A percentile compares a stretch with the other conserved stretches of the same genome.
Evolutionary conservation across 64 coral and sea anemone genomes (phyloP).

Genomic region (Stichodactyla mertensii): DNA sequence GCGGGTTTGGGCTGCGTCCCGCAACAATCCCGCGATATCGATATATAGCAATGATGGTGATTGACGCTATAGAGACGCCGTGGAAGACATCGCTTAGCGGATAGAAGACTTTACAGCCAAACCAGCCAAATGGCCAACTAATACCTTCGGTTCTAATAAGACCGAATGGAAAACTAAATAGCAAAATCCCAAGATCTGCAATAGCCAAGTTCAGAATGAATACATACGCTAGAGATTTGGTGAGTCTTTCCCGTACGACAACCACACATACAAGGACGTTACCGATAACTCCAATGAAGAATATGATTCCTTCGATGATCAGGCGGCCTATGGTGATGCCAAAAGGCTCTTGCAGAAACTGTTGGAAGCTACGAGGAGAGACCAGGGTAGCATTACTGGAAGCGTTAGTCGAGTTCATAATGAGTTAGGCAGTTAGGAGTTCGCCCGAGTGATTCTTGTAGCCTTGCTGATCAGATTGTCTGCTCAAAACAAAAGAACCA

Average conservation of each 20-base stretch:
- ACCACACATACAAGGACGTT: constrained; percentile 78
- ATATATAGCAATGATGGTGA: constrained; percentile 67
- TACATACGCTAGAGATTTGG: constrained; percentile 57
- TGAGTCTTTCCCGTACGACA: constrained; percentile 58
- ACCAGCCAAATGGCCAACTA: constrained; percentile 72
- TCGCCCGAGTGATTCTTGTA: not conserved
- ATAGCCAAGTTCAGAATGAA: constrained; percentile 73
- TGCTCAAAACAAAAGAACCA: not conserved
- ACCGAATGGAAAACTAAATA: constrained; percentile 74
- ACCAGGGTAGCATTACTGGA: not conserved
- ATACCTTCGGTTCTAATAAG: constrained; percentile 69
- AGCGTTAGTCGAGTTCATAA: constrained; percentile 6
- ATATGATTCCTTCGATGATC: constrained; percentile 51
- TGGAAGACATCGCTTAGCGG: constrained; percentile 84
- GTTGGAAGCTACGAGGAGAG: not conserved
- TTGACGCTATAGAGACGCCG: constrained; percentile 74
- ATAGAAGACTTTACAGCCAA: constrained; percentile 75
- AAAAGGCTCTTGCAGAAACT: constrained; percentile 64
- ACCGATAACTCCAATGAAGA: constrained; percentile 55
- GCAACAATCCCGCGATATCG: constrained; percentile 76
- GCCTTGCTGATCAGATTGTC: not conserved
- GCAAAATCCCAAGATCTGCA: constrained; percentile 60
- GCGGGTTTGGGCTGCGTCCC: constrained; percentile 40
- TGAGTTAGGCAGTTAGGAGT: not conserved
- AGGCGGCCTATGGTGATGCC: constrained; percentile 41